These are phyloP conservation scores for Nasalis larvatus DNA, from an alignment of 2,113 vertebrate genomes.

Conservation along the genomic window DNA sequence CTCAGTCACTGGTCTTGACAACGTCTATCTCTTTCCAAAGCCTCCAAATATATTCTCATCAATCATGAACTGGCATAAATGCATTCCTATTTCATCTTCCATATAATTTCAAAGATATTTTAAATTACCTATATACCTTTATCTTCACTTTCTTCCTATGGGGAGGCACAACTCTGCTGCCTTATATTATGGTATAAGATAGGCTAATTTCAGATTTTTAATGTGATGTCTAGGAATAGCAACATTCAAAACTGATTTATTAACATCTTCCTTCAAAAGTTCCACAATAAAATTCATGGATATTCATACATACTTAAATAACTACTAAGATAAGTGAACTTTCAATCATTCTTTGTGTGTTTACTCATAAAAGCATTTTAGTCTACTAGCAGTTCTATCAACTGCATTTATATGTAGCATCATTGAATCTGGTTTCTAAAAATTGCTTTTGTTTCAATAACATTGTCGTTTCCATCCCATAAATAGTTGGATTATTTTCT, in stretches of 20 bases:
- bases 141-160: not conserved
- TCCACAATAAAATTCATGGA: not conserved
- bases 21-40: not conserved
- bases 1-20: not conserved
- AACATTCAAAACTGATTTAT: not conserved
- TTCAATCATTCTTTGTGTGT: not conserved
- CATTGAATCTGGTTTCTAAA: not conserved
- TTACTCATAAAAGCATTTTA: not conserved
- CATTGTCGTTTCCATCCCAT: not conserved
- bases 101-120: not conserved
- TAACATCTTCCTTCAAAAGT: not conserved
- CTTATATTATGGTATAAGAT: not conserved
- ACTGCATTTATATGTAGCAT: not conserved
- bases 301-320: not conserved
- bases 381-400: not conserved
- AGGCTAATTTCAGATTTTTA: not conserved
- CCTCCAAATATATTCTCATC: not conserved
- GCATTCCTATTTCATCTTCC: not conserved
- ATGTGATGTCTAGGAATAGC: not conserved
- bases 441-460: not conserved
- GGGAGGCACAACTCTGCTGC: not conserved
- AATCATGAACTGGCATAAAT: not conserved
- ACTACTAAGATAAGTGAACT: not conserved
- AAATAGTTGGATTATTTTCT: not conserved
- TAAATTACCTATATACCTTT: not conserved